Evolutionary conservation across 2,113 vertebrate genomes (phyloP).

Genomic region (Meles meles): DNA sequence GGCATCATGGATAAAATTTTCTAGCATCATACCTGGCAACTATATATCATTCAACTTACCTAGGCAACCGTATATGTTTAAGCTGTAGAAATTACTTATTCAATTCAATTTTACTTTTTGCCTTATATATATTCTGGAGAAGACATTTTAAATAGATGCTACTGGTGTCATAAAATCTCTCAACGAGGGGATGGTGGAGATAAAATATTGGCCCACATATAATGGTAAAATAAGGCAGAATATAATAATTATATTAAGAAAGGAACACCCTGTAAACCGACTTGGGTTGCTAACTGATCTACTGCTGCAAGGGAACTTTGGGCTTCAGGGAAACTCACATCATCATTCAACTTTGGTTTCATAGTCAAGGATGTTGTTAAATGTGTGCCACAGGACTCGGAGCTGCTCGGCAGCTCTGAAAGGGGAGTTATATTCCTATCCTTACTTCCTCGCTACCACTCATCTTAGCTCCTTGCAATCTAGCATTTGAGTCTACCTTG

Average conservation of each 20-base stretch:
- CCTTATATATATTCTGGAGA: not conserved
- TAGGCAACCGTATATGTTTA: not conserved
- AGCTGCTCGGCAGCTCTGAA: not conserved
- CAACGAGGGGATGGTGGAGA: not conserved
- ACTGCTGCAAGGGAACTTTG: not conserved
- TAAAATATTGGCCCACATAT: not conserved
- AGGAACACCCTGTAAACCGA: not conserved
- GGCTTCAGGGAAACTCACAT: not conserved
- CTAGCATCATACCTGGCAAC: not conserved
- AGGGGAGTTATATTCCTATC: rapidly evolving
- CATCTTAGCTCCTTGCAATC: rapidly evolving
- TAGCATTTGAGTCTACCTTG: rapidly evolving
- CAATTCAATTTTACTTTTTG: not conserved
- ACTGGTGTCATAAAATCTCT: not conserved
- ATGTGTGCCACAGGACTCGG: not conserved
- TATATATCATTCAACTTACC: not conserved
- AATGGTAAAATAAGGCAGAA: not conserved
- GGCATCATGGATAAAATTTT: not conserved
- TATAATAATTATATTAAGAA: not conserved
- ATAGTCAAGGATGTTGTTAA: not conserved
- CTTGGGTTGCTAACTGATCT: not conserved
- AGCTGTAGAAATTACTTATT: not conserved
- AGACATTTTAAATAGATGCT: not conserved
- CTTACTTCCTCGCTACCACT: not conserved
- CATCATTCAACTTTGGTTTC: not conserved